Conservation (phyloP, 2,113 vertebrate genomes). For the Zosterops borbonicus region DNA sequence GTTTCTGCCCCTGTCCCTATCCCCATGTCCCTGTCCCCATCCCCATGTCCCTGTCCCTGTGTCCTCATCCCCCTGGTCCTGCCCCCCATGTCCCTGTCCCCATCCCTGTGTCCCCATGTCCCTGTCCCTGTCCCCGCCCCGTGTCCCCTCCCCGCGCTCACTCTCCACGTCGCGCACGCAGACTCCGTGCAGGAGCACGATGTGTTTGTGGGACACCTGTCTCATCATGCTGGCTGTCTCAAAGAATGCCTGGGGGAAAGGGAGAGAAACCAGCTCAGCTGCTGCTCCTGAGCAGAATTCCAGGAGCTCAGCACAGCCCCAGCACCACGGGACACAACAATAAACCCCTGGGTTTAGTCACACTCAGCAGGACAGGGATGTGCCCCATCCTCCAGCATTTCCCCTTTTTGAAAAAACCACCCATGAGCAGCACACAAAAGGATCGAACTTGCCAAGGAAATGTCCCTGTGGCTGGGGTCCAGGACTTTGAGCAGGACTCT, state of each 20-base stretch:
- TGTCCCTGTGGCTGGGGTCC: conserved; percentile 92
- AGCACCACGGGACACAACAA: background rate
- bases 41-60: too few relatives aligned
- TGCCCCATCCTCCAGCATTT: background rate
- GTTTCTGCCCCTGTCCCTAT: too few relatives aligned
- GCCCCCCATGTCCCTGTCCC: too few relatives aligned
- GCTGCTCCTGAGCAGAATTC: fast-evolving
- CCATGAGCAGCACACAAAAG: background rate
- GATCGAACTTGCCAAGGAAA: conserved; percentile 86
- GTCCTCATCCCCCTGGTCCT: too few relatives aligned
- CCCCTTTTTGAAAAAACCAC: background rate
- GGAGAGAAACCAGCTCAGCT: background rate
- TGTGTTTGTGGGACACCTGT: conserved; percentile 96
- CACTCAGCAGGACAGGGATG: fast-evolving
- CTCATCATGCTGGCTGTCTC: conserved; percentile 98
- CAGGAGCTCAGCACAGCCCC: fast-evolving
- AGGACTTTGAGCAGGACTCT: conserved; percentile 96
- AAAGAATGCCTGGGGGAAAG: conserved; percentile 86
- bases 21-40: too few relatives aligned
- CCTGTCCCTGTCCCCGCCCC: too few relatives aligned
- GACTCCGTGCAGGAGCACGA: conserved; percentile 91
- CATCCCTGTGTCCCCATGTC: too few relatives aligned
- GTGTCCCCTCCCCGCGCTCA: conserved; percentile 29
- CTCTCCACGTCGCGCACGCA: conserved; percentile 92
- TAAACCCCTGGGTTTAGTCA: background rate